Evolutionary conservation across 2,797 vertebrate species (phyloP), one percentile per base, ranked within the genome.

Genomic region (Halcyon smyrnensis): DNA sequence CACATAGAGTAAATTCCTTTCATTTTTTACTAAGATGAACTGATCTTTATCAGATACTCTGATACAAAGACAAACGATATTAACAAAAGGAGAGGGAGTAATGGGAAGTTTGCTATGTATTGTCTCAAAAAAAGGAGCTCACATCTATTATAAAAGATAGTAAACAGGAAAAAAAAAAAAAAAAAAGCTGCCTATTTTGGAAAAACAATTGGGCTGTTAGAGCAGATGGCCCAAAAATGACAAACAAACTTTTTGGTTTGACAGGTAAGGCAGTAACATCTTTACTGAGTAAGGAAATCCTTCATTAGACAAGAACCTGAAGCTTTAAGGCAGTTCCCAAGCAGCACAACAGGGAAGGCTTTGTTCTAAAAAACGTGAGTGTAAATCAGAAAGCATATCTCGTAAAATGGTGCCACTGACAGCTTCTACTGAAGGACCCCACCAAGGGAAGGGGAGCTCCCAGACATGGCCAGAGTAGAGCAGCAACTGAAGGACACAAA

Each of bases 1-100:
- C 71, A 87, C 43, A 51, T 70, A 84, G 6, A 95, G 87, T 68
- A 80, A 96, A 97, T 94, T 94, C 91, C 48, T 94, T 86, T 91
- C 84, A 74, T 93, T 93, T 96, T 92, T 93, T 39, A 69, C 56
- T 30, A 20, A 77, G 48, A 87, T 41, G 32, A 76, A 70, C 74
- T 48, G 80, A 90, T 87, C 69, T 76, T 91, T 94, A 92, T 89
- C 84, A 91, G 54, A 45, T 34, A 51, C 20, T 36, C 41, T 80
- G 50, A 84, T 71, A 59, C 15, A 81, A 81, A 88, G 30, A 23
- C n/a, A 75, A 80, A 56, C 75, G 5, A 15, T 57, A 34, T 57
- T 57, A 34, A 57, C 56, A 57, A 57, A n/a, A 34, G n/a, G 32
- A 57, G 56, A 24, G 56, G n/a, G 56, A 57, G 56, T 57, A 57